Base-by-base conservation (phyloP, 2,888 invertebrate species). In the Volucella inanis region DNA sequence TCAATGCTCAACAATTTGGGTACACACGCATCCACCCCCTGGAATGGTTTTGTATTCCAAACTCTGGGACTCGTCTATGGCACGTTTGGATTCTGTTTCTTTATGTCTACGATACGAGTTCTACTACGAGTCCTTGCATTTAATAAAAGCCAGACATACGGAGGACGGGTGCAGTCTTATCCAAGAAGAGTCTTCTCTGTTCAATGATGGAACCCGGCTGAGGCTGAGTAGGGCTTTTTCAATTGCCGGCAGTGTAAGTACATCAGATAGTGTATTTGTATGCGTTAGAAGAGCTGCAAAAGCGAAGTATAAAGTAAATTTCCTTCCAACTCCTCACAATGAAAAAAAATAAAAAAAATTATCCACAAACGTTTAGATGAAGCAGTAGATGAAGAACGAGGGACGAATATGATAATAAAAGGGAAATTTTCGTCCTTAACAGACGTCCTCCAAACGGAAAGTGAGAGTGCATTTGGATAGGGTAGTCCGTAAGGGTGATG, bases 361-460 rank as follows among this genome's bases (percentile, higher is more conserved):
- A 31, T 31, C 31, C 31, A 0, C 6, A 31, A 31, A 31, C 31
- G 31, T 31, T 31, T 6, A 31, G 6, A 31, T 6, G 31, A 31
- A 6, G 31, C 6, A 31, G 31, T 31, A 31, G 31, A 31, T 6
- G 31, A 31, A 4, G 31, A 6, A 6, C 31, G 4, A 31, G 31
- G 31, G 54, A 47, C 71, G 74, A 71, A 47, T 55, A 76, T 80
- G 57, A 85, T 85, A 81, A 85, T 85, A 85, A 85, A 81, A 85
- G 85, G 65, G 85, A 85, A 85, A 85, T 81, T 80, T 85, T 85
- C 85, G 85, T 81, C 85, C 85, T 85, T 85, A 81, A 81, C 85
- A 81, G 81, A 85, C 85, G 85, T 85, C 85, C 85, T 85, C 76
- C 61, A 85, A 85, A 81, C 68, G 68, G 64, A 85, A 85, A 85